Evolutionary conservation across 2,888 invertebrate species (phyloP), one percentile per base, ranked within the genome.

Genomic region (Torymus tubicola): DNA sequence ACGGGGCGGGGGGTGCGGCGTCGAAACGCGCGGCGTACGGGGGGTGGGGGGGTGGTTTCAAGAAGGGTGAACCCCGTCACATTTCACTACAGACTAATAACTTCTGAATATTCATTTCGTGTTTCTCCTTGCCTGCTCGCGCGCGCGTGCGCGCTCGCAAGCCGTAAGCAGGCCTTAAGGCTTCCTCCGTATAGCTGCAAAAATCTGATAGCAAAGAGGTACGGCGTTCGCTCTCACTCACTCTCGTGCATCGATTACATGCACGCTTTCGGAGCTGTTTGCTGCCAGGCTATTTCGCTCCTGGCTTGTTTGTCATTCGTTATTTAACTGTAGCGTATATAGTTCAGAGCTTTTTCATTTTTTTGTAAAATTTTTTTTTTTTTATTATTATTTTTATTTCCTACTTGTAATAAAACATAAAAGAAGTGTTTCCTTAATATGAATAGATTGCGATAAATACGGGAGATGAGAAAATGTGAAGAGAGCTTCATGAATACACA

Each of bases 91-190:
- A 90, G 90, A 90, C 90, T 90, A 90, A 90, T 90, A 90, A 90
- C 90, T 90, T 90, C 89, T 90, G 90, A 90, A 90, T 90, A 90
- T 90, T 90, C 90, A 90, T 90, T 90, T 90, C 90, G 88, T 89
- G 90, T 90, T 90, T 89, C 90, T 90, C 88, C 89, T 89, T 88
- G 89, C 87, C 88, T 88, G 79, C 83, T 78, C 69, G 78, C 82
- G 71, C 70, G 58, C 21, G 16, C 87, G 88, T 88, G 78, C 83
- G 75, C 69, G 76, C 82, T 69, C 70, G 58, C 21, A 11, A 60
- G 60, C 71, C 83, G 84, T 86, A 88, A 89, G 88, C 89, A 89
- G 87, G 86, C 86, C 85, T 84, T 89, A 88, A 90, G 88, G 90
- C 90, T 87, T 86, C 89, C 84, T 86, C 87, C 89, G 13, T 16